These are phyloP conservation scores for Desmophyllum pertusum DNA, from an alignment of 92 coral and sea anemone species.

Conservation along the genomic window DNA sequence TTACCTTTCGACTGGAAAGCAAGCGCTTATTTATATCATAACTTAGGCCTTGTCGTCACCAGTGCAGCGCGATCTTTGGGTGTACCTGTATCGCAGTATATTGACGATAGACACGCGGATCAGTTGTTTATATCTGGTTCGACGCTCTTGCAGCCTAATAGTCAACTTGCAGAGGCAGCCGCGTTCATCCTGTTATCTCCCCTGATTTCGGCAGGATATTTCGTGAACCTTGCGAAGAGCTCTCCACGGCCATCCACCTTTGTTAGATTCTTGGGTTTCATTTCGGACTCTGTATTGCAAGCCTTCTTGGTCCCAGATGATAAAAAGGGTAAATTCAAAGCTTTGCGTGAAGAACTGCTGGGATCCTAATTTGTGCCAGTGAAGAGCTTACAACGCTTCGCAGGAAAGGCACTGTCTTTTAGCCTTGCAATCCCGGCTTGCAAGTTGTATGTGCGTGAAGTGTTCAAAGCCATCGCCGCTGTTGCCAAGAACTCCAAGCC, in stretches of 20 bases:
- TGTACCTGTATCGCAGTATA: slow-evolving; percentile 18
- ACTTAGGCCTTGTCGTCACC: background rate
- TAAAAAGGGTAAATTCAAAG: background rate
- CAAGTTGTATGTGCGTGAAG: slow-evolving; percentile 20
- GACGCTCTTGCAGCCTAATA: background rate
- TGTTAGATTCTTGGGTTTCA: background rate
- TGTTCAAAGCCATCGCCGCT: background rate
- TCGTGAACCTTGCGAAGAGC: background rate
- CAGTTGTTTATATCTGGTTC: background rate
- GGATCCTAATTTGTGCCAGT: background rate
- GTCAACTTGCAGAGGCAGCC: background rate
- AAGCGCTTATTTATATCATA: background rate
- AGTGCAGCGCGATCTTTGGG: slow-evolving; percentile 1
- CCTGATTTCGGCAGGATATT: background rate
- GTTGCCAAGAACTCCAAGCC: background rate
- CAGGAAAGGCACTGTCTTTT: slow-evolving; percentile 27
- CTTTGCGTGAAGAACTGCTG: background rate
- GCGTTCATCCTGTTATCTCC: no score
- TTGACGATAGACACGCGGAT: background rate
- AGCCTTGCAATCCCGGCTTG: slow-evolving; percentile 43
- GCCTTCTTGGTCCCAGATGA: no score
- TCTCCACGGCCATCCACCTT: background rate
- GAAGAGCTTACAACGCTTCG: slow-evolving; percentile 26
- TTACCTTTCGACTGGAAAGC: background rate
- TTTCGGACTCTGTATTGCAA: no score